Evolutionary conservation across 2,797 vertebrate genomes (phyloP), one percentile per base, ranked within the genome.

Genomic region (Tauraco hartlaubi): DNA sequence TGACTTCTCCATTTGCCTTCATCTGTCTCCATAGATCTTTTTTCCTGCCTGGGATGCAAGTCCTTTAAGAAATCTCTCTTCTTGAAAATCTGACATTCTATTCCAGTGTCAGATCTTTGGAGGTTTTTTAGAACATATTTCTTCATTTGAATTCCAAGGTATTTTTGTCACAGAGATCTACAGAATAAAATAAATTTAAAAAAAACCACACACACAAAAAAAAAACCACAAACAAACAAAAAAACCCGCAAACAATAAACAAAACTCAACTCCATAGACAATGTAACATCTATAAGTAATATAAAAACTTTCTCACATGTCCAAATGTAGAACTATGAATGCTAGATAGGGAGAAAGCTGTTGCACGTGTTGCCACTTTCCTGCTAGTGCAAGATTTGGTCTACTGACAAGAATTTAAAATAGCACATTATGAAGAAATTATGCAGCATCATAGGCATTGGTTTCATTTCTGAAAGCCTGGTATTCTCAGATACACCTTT

Each of bases 1-100:
- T 66, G 67, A 80, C 54, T 92, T 92, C 75, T 78, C 29, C 64
- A 10, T 78, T 95, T 92, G 52, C 64, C 39, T 92, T 87, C 64
- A 48, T 87, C 72, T 71, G 56, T 68, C 44, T 89, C 49, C 61
- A 64, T 5, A 35, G 18, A 11, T 23, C 0, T 41, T 56, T 74
- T 72, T 73, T 85, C 37, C n/a, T 72, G 56, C 14, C 44, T 68
- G 13, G 11, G 15, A 51, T 75, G 33, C 33, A 88, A 77, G 51
- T 52, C 37, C 41, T 75, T 68, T 54, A 85, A 69, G 62, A 90
- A 92, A 87, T n/a, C 46, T 18, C 29, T 64, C 43, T 44, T 72
- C 44, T 89, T 23, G n/a, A 39, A 83, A 75, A 74, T 35, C 64
- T 49, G 52, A 29, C 29, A 69, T 85, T 92, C 14, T 64, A 51